These are phyloP conservation scores for Eublepharis macularius DNA, from an alignment of 2,113 vertebrate genomes.

Conservation along the genomic window DNA sequence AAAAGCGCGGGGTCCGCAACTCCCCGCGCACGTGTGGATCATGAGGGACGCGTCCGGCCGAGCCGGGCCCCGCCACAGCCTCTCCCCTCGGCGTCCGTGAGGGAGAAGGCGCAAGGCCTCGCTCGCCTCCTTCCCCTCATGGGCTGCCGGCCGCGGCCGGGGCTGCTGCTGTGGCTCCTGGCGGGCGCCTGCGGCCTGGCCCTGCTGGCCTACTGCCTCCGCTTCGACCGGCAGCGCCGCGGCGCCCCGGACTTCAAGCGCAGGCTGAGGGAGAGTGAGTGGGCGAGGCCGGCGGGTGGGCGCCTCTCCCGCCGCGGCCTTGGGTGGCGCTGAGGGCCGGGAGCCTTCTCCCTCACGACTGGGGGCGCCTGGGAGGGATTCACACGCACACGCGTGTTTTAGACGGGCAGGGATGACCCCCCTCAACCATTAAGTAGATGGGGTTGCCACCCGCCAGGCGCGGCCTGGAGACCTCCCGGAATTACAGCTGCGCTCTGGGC, in stretches of 20 bases:
- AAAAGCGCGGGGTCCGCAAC: too few relatives aligned
- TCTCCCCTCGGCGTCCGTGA: neutral
- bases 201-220: conserved; percentile 52
- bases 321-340: too few relatives aligned
- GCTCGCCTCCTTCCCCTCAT: neutral
- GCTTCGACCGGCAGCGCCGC: conserved; percentile 57
- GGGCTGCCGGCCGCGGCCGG: conserved; percentile 4
- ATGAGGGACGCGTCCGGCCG: neutral
- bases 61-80: neutral
- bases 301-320: too few relatives aligned
- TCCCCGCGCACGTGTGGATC: neutral
- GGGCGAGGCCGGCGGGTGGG: neutral
- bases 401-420: too few relatives aligned
- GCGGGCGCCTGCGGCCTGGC: conserved; percentile 34
- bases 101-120: too few relatives aligned
- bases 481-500: too few relatives aligned
- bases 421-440: too few relatives aligned
- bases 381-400: too few relatives aligned
- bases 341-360: too few relatives aligned
- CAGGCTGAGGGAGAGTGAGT: conserved; percentile 61
- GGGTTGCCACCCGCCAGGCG: too few relatives aligned
- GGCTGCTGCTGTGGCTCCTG: neutral
- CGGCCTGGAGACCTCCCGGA: too few relatives aligned
- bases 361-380: too few relatives aligned
- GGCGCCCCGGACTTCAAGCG: conserved; percentile 39